These are phyloP conservation scores for Melitaea cinxia DNA, from an alignment of 1,140 invertebrate genomes.

Conservation along the genomic window DNA sequence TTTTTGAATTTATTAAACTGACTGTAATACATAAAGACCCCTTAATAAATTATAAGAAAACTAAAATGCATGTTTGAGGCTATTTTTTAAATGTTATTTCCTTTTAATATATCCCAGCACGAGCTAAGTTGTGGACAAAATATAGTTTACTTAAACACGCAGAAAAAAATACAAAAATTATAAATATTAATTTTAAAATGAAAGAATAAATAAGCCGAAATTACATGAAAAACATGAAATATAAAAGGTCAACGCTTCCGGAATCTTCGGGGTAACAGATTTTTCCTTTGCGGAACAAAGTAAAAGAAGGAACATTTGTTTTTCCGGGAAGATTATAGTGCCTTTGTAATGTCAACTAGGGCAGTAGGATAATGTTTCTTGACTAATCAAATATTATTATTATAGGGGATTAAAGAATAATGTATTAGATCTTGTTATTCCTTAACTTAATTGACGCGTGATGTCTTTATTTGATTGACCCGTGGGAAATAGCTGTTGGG, in stretches of 20 bases:
- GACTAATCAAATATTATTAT: constrained; percentile 26
- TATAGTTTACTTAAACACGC: no score
- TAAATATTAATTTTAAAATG: not conserved
- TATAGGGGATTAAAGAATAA: constrained; percentile 9
- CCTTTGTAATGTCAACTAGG: constrained; percentile 17
- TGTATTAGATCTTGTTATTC: constrained; percentile 9
- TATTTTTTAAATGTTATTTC: no score
- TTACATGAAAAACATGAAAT: not conserved
- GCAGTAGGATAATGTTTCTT: constrained; percentile 20
- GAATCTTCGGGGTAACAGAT: constrained; percentile 21
- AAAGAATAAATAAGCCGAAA: not conserved
- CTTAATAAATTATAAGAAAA: no score
- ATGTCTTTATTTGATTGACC: not conserved
- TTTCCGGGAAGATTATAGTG: constrained; percentile 21
- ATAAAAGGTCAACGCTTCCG: constrained; percentile 13
- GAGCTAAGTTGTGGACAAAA: no score
- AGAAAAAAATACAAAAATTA: no score
- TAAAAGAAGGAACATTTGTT: constrained; percentile 19
- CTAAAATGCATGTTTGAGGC: no score
- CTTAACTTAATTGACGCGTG: not conserved
- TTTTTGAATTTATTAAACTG: no score
- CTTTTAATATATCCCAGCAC: no score
- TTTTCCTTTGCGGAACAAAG: constrained; percentile 24
- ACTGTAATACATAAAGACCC: no score
- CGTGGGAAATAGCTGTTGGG: no score